Base-by-base conservation (phyloP, 2,797 vertebrate genomes). In the Arnoldichthys spilopterus region DNA sequence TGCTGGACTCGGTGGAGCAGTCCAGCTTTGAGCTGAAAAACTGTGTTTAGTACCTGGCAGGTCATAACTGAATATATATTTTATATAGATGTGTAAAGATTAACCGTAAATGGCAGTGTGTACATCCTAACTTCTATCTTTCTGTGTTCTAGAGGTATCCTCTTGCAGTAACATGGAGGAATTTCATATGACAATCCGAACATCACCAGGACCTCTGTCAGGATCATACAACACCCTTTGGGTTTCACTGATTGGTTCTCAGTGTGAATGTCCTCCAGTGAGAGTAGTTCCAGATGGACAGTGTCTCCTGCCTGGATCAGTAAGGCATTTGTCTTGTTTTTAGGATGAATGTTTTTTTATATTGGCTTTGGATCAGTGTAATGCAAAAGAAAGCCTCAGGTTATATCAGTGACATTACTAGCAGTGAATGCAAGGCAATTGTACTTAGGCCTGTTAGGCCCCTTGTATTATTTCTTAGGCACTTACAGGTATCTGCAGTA, bases 211-310 rank as follows among this genome's bases (percentile, higher is more conserved):
- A 9, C 75, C 84, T 74, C 85, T 85, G 54, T 88, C 88, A 58
- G 92, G 92, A 85, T 89, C 90, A 6, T 91, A 84, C 81, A 87
- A 70, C 84, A 81, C 20, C 30, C 82, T 93, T 62, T 88, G 83
- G 86, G 72, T 93, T 53, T 88, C 56, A 43, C 81, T 93, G 81
- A 87, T 93, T 82, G 90, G 91, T 69, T 87, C 88, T 3, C 72
- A 86, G 45, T 82, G 84, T 2, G 88, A 91, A 80, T 90, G 84
- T 34, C 81, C 69, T 20, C 86, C 90, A 30, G 62, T 85, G 37
- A 82, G 2, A 0, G 45, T 90, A 40, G 85, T 73, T 2, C 2
- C 76, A 15, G 64, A 54, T 0, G 28, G 76, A 34, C 71, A 30
- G 6, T 85, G 68, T 59, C 89, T 92, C 22, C 72, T 91, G 34